Base-by-base conservation (phyloP, 2,113 vertebrate genomes). In the Neodon shergylaensis region DNA sequence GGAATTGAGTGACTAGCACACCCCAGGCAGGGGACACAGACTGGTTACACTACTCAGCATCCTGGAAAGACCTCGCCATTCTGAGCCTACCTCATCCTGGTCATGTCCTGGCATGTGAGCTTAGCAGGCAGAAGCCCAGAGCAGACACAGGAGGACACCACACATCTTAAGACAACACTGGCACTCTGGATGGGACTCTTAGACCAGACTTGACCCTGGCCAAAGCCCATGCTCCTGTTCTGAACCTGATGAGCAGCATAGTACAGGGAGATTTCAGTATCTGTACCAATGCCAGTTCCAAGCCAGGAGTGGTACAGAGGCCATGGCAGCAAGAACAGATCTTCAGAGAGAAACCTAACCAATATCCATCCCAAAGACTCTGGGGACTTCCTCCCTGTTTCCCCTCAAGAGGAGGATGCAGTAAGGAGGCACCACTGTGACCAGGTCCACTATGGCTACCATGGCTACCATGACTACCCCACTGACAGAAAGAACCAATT, bases 161-260 rank as follows among this genome's bases (percentile, higher is more conserved):
- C 54, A 58, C 58, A 0, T 21, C 14, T 33, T 0, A 49, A 7
- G 61, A 39, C 36, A 14, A 47, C 22, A 3, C 39, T 0, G 26
- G 28, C 54, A 16, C 2, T 1, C 12, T 24, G 7, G 26, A 3
- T 36, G 4, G 0, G 0, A 28, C 44, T 26, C 36, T 3, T 0
- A 36, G 22, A 7, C 33, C 28, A 26, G 16, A 12, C 13, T 7
- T 2, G 2, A 79, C 21, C 7, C 39, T 36, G 4, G 52, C 86
- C 52, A 17, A 17, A 33, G 66, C 24, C 31, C 1, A 0, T 3
- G 14, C 54, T 9, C 52, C n/a, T 7, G 6, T 0, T 14, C 49
- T 63, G 21, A 39, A 17, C 26, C 12, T n/a, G n/a, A 65, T 2
- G 1, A 39, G 19, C 22, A 24, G 42, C 9, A 39, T 16, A 22